phyloP scores from a whole-genome alignment of 2,888 invertebrate genomes.

The Lapara coniferarum region DNA sequence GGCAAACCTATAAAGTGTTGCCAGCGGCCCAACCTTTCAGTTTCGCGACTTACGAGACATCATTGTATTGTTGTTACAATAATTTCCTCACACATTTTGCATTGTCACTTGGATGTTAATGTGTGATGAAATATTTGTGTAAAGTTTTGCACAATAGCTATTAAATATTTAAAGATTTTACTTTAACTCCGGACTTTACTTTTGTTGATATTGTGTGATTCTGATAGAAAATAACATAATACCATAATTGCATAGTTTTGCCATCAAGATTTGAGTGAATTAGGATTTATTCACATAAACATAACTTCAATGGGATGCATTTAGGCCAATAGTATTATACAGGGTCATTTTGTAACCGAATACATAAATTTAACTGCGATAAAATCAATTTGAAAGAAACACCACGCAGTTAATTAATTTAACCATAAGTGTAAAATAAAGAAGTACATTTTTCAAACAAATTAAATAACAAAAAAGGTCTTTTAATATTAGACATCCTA shows the following conservation, averaged over 20 bases:
- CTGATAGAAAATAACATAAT: background rate
- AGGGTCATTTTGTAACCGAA: no score
- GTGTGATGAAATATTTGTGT: background rate
- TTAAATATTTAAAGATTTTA: background rate
- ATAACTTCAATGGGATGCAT: background rate
- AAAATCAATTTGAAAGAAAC: no score
- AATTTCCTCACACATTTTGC: background rate
- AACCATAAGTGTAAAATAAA: no score
- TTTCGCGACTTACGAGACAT: background rate
- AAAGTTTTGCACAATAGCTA: background rate
- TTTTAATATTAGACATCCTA: no score
- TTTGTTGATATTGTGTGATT: background rate
- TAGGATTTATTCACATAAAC: background rate
- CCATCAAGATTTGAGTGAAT: background rate
- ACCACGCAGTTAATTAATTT: no score
- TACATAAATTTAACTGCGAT: no score
- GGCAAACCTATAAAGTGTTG: no score
- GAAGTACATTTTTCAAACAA: no score
- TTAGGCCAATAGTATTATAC: no score
- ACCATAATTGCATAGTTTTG: background rate
- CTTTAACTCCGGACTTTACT: background rate
- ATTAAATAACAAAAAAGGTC: no score
- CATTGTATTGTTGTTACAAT: background rate
- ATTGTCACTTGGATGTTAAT: background rate
- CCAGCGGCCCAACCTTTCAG: no score